Percentiles rank a stretch among this genome's conserved stretches.
phyloP scores from a whole-genome alignment of 2,888 invertebrate genomes.

The Zaprionus obscuricornis region DNA sequence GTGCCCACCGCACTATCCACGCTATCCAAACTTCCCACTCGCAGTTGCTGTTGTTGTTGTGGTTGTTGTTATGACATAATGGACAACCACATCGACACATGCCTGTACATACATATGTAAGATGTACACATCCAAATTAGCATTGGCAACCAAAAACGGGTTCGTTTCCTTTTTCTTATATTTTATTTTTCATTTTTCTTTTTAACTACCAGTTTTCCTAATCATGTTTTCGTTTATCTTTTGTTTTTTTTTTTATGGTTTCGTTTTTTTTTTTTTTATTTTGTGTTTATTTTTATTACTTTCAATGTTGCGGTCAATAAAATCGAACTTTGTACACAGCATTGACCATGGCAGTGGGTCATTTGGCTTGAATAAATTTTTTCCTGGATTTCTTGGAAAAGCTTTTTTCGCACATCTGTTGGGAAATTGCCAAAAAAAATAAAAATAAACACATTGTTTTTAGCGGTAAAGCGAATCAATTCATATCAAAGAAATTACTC shows the following conservation, averaged over 20 bases:
- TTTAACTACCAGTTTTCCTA: slow-evolving; percentile 58
- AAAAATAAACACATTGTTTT: no score
- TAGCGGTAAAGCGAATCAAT: not conserved
- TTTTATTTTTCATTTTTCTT: slow-evolving; percentile 45
- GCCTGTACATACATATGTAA: slow-evolving; percentile 2
- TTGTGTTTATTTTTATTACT: slow-evolving; percentile 13
- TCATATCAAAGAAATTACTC: no score
- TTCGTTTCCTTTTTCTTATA: slow-evolving; percentile 51
- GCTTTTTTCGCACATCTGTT: not conserved
- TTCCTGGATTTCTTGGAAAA: not conserved
- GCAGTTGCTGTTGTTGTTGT: slow-evolving; percentile 27
- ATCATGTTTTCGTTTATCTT: slow-evolving; percentile 40
- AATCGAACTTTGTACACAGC: slow-evolving; percentile 48
- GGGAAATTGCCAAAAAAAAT: not conserved
- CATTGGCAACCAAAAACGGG: slow-evolving; percentile 58
- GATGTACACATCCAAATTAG: slow-evolving; percentile 21
- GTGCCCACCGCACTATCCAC: slow-evolving; percentile 20
- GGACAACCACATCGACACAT: slow-evolving; percentile 25
- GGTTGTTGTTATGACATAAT: slow-evolving; percentile 42
- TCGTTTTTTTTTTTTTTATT: slow-evolving; percentile 4
- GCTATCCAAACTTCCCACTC: no score
- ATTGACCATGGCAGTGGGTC: slow-evolving; percentile 68
- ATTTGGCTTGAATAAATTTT: slow-evolving; percentile 22
- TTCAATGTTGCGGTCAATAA: slow-evolving; percentile 57
- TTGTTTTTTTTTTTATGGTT: slow-evolving; percentile 21